Conservation (phyloP, 2,113 vertebrate genomes). For the Rhinoderma darwinii region DNA sequence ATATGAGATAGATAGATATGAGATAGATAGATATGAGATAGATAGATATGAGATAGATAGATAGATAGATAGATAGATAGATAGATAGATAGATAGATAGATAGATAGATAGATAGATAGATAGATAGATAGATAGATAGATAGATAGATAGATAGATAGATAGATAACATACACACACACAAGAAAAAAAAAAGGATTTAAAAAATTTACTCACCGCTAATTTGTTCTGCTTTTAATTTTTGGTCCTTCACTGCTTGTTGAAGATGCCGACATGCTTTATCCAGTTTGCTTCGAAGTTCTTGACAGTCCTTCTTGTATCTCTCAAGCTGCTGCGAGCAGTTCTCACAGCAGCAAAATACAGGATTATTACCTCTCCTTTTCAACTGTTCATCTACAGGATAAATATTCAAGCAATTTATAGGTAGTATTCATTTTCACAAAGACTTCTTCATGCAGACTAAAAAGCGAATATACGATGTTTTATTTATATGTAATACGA, state of each 20-base stretch:
- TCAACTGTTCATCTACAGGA: background rate
- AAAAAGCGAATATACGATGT: background rate
- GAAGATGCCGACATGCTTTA: conserved; percentile 79
- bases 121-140: too few species aligned
- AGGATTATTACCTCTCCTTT: background rate
- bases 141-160: too few species aligned
- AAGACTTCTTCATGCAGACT: background rate
- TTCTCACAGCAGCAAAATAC: conserved; percentile 67
- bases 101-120: too few species aligned
- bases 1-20: too few species aligned
- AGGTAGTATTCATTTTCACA: background rate
- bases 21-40: too few species aligned
- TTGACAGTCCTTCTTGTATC: conserved; percentile 79
- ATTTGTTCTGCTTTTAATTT: conserved; percentile 73
- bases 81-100: too few species aligned
- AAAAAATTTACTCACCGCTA: conserved; percentile 72
- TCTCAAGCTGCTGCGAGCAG: conserved; percentile 73
- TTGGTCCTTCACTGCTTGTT: conserved; percentile 78
- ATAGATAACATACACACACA: too few species aligned
- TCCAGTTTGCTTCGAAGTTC: conserved; percentile 83
- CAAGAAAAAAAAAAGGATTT: too few species aligned
- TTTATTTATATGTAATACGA: conserved; percentile 6
- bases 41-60: too few species aligned
- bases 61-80: too few species aligned
- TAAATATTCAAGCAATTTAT: background rate